A percentile compares a stretch with the other conserved stretches of the same genome.
Evolutionary conservation across 2,113 vertebrate genomes (phyloP).

Genomic region (Pagrus major): DNA sequence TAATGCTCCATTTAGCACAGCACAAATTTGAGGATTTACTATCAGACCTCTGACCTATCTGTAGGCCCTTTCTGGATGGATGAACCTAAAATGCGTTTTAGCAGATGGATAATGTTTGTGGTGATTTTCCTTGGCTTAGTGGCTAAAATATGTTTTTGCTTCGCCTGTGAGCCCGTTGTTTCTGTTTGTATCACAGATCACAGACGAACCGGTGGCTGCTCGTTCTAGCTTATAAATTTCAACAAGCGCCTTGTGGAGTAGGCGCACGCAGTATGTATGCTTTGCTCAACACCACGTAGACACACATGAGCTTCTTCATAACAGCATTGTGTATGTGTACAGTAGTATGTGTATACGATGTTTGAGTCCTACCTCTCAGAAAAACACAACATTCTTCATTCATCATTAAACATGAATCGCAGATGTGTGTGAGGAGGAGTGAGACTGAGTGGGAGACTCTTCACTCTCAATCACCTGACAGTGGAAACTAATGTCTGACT

Average conservation of each 20-base stretch:
- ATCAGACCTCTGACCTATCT: constrained; percentile 74
- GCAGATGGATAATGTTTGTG: constrained; percentile 77
- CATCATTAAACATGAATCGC: constrained; percentile 49
- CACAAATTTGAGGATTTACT: constrained; percentile 78
- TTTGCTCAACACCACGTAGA: background rate
- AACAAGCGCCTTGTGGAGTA: background rate
- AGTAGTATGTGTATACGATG: background rate
- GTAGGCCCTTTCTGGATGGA: constrained; percentile 69
- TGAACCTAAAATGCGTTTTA: constrained; percentile 65
- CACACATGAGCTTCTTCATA: background rate
- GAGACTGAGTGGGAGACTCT: constrained; percentile 10
- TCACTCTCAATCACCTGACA: constrained; percentile 38
- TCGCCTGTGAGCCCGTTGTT: constrained; percentile 51
- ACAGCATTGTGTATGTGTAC: background rate
- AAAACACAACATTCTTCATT: constrained; percentile 14
- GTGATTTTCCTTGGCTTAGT: constrained; percentile 68
- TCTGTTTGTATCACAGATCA: constrained; percentile 48
- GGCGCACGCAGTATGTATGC: constrained; percentile 6
- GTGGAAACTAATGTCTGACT: constrained; percentile 43
- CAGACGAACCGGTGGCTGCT: constrained; percentile 19
- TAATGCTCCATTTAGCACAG: constrained; percentile 82
- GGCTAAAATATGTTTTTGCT: constrained; percentile 63
- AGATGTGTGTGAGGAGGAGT: constrained; percentile 28
- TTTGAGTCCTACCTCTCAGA: constrained; percentile 20
- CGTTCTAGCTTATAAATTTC: constrained; percentile 28